A percentile compares a stretch with the other conserved stretches of the same genome.
Evolutionary conservation across 2,113 vertebrate genomes (phyloP).

Genomic region (Gallinago jamesoni): DNA sequence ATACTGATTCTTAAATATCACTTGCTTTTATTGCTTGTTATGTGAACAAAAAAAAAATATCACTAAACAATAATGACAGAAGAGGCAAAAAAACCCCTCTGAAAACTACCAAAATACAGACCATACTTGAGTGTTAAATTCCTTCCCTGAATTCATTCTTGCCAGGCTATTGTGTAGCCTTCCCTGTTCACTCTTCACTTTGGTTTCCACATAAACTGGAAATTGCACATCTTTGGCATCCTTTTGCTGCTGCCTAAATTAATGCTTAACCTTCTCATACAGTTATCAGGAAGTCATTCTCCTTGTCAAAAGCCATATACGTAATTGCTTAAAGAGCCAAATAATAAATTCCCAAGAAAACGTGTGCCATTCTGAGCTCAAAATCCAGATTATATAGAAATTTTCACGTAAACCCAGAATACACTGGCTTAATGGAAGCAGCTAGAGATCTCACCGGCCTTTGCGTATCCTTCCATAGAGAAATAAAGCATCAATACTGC

Average conservation of each 20-base stretch:
- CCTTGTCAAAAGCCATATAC: neutral
- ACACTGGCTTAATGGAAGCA: neutral
- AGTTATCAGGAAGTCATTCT: neutral
- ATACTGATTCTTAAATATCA: neutral
- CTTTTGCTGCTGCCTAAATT: neutral
- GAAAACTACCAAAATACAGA: neutral
- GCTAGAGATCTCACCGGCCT: neutral
- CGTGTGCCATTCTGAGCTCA: neutral
- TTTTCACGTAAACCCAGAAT: neutral
- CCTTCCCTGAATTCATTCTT: neutral
- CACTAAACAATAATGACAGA: neutral
- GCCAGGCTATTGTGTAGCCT: neutral
- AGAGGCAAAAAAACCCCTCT: neutral
- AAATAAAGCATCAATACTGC: neutral
- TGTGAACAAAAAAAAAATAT: neutral
- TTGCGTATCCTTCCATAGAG: neutral
- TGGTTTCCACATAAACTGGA: neutral
- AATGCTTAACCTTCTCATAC: neutral
- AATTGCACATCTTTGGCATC: neutral
- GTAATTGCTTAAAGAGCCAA: neutral
- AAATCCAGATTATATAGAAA: neutral
- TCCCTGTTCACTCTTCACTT: neutral
- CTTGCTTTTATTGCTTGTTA: neutral
- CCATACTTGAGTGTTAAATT: neutral
- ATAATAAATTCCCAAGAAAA: neutral